These are phyloP conservation scores for Rhinophrynus dorsalis DNA, from an alignment of 2,797 vertebrate species.

Conservation along the genomic window DNA sequence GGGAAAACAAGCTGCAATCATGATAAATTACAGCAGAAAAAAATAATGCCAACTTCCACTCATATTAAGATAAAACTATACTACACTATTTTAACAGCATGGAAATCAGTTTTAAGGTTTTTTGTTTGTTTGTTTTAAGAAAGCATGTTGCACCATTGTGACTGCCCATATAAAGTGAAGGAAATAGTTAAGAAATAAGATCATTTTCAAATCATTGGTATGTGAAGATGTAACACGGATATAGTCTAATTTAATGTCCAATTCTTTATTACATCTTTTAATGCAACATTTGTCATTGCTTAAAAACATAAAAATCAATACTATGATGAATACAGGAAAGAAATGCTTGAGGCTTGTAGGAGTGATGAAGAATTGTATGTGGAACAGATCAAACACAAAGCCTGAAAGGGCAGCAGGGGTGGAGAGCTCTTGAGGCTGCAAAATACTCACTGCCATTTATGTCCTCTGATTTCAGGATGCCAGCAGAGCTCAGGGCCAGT, in stretches of 20 bases:
- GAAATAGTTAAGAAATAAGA: constrained; percentile 25
- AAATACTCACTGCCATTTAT: constrained; percentile 17
- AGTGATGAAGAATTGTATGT: constrained; percentile 31
- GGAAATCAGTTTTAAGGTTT: no score
- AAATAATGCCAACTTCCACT: no score
- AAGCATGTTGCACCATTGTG: no score
- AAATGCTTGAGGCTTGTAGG: constrained; percentile 31
- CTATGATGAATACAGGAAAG: constrained; percentile 25
- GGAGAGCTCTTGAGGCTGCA: neutral
- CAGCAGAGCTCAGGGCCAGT: constrained; percentile 86
- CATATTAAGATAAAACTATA: no score
- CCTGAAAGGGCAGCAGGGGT: constrained; percentile 18
- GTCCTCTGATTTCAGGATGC: constrained; percentile 70
- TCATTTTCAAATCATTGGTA: constrained; percentile 20
- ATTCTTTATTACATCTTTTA: constrained; percentile 40
- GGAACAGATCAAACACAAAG: constrained; percentile 1
- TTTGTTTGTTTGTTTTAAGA: no score
- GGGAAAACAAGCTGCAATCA: no score
- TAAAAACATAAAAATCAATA: constrained; percentile 49
- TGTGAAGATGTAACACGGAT: constrained; percentile 27
- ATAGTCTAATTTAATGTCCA: constrained; percentile 41
- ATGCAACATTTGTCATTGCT: constrained; percentile 46
- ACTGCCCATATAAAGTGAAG: no score
- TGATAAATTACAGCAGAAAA: no score
- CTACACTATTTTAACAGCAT: no score